phyloP scores from a whole-genome alignment of 2,113 vertebrate species.

The Nansenia antarctica region DNA sequence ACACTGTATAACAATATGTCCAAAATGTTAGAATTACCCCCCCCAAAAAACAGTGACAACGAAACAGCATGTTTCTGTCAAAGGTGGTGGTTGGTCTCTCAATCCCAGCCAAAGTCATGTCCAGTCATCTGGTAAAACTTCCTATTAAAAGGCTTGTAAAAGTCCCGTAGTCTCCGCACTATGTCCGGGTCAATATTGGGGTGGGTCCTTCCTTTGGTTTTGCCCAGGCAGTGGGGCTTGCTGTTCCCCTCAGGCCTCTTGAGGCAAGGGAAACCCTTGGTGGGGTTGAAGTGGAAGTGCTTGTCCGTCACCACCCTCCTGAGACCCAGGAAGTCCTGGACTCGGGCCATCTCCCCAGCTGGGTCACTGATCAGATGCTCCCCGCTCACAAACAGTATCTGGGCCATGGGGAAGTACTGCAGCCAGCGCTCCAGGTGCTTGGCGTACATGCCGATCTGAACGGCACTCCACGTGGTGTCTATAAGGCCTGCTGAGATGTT shows the following conservation, averaged over 20 bases:
- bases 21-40: constrained; percentile 43
- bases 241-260: constrained; percentile 91
- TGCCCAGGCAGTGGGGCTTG: constrained; percentile 83
- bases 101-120: constrained; percentile 82
- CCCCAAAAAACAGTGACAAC: constrained; percentile 5
- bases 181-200: constrained; percentile 84
- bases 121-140: constrained; percentile 95
- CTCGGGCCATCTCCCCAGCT: constrained; percentile 86
- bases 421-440: constrained; percentile 95
- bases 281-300: constrained; percentile 96
- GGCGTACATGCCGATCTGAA: constrained; percentile 95
- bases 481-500: constrained; percentile 87
- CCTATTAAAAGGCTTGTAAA: constrained; percentile 91
- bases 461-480: constrained; percentile 91
- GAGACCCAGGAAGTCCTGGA: constrained; percentile 93
- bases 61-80: constrained; percentile 19
- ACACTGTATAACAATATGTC: constrained; percentile 70
- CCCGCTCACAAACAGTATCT: constrained; percentile 93
- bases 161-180: constrained; percentile 82
- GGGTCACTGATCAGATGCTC: constrained; percentile 90
- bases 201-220: constrained; percentile 93
- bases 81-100: constrained; percentile 33
- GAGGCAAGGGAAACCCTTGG: constrained; percentile 96
- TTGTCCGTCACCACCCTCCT: constrained; percentile 87
- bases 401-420: constrained; percentile 83